These are phyloP conservation scores for Thyatira batis DNA, from an alignment of 2,888 invertebrate genomes.

Conservation along the genomic window DNA sequence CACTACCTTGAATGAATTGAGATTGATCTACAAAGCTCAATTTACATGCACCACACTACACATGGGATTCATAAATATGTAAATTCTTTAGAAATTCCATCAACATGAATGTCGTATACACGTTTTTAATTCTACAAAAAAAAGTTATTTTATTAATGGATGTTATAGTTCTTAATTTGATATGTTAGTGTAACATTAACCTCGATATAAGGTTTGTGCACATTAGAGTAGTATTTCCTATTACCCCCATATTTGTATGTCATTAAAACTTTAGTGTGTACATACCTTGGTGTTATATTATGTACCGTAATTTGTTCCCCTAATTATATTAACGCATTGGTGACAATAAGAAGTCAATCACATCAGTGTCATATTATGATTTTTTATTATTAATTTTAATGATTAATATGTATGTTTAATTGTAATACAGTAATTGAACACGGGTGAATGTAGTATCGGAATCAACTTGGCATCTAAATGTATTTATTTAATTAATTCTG, in stretches of 20 bases:
- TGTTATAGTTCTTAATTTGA: constrained; percentile 12
- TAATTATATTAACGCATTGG: constrained; percentile 28
- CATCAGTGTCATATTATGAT: constrained; percentile 59
- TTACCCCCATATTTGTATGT: constrained; percentile 26
- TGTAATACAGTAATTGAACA: constrained; percentile 25
- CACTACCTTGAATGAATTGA: constrained; percentile 29
- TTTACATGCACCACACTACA: neutral
- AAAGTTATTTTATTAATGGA: neutral
- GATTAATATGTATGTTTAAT: neutral
- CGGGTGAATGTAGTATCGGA: constrained; percentile 37
- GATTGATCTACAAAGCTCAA: neutral
- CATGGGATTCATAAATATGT: neutral
- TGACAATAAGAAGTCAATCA: constrained; percentile 65
- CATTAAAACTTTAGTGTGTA: constrained; percentile 42
- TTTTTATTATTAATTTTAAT: constrained; percentile 11
- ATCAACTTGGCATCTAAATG: constrained; percentile 42
- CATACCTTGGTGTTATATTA: constrained; percentile 38
- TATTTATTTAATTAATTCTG: constrained; percentile 25
- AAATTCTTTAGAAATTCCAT: neutral
- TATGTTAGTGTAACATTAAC: constrained; percentile 32
- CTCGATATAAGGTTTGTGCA: constrained; percentile 48
- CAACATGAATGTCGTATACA: neutral
- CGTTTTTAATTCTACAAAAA: neutral
- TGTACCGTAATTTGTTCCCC: constrained; percentile 15
- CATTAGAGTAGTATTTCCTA: constrained; percentile 37